Percentiles rank a stretch among this genome's conserved stretches.
These are phyloP conservation scores for Drosophila bocqueti DNA, from an alignment of 1,140 invertebrate genomes.

Conservation along the genomic window DNA sequence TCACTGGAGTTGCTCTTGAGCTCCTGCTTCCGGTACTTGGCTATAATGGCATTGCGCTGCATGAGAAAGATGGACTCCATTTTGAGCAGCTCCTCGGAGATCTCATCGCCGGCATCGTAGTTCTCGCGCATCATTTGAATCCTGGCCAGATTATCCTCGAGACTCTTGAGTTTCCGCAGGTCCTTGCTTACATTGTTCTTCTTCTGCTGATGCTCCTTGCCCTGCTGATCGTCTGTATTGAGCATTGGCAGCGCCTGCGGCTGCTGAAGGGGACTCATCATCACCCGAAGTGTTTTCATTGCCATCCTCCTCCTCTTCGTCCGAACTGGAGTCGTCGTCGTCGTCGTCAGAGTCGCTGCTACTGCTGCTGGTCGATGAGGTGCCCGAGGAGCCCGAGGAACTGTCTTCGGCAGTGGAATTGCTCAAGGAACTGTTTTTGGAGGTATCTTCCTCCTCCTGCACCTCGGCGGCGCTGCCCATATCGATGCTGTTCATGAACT, in stretches of 20 bases:
- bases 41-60: constrained; percentile 79
- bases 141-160: constrained; percentile 75
- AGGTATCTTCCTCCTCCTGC: not conserved
- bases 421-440: constrained; percentile 54
- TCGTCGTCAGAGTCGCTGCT: constrained; percentile 29
- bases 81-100: constrained; percentile 76
- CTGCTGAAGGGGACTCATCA: not conserved
- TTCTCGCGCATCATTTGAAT: constrained; percentile 83
- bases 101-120: constrained; percentile 77
- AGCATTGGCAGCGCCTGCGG: not conserved
- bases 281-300: constrained; percentile 19
- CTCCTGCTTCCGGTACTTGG: constrained; percentile 74
- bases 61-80: constrained; percentile 78
- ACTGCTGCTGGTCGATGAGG: constrained; percentile 39
- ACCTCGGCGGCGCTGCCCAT: constrained; percentile 24
- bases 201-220: constrained; percentile 51
- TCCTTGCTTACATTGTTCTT: constrained; percentile 75
- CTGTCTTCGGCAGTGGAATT: constrained; percentile 58
- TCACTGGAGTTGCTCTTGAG: constrained; percentile 39
- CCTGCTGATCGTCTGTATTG: constrained; percentile 8
- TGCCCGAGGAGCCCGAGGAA: constrained; percentile 42
- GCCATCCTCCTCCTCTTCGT: constrained; percentile 27
- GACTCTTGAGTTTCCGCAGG: constrained; percentile 71
- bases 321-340: constrained; percentile 42
- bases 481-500: constrained; percentile 81